Conservation (phyloP, 2,113 vertebrate species). For the Thalassarche chlororhynchos region DNA sequence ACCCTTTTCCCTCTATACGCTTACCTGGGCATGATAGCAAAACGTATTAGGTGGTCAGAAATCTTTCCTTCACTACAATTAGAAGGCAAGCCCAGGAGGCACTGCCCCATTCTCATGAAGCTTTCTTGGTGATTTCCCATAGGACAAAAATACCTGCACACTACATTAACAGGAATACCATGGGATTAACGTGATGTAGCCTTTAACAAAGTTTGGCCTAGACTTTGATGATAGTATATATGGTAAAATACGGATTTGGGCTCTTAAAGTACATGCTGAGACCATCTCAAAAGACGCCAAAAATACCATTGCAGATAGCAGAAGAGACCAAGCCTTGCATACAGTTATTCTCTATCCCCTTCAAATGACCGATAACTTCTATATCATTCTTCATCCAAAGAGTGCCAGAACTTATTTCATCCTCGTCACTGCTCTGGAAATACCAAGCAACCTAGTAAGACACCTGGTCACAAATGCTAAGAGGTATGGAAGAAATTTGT, state of each 20-base stretch:
- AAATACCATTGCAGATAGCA: neutral
- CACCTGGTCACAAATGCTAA: neutral
- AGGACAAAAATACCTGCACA: neutral
- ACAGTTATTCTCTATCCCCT: neutral
- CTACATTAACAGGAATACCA: neutral
- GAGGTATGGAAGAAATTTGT: neutral
- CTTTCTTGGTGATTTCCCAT: neutral
- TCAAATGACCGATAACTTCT: neutral
- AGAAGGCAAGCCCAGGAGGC: neutral
- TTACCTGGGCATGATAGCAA: neutral
- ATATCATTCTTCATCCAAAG: neutral
- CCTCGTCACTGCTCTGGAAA: neutral
- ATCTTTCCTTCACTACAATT: neutral
- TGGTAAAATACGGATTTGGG: neutral
- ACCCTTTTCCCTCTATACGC: neutral
- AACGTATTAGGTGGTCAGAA: neutral
- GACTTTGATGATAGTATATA: neutral
- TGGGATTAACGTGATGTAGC: neutral
- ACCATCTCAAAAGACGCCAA: neutral
- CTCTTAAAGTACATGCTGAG: neutral
- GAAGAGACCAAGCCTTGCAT: neutral
- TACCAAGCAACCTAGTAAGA: neutral
- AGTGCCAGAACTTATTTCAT: neutral
- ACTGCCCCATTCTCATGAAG: neutral
- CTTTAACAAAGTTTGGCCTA: neutral